phyloP scores from a whole-genome alignment of 2,113 vertebrate genomes.

The Gila orcuttii region DNA sequence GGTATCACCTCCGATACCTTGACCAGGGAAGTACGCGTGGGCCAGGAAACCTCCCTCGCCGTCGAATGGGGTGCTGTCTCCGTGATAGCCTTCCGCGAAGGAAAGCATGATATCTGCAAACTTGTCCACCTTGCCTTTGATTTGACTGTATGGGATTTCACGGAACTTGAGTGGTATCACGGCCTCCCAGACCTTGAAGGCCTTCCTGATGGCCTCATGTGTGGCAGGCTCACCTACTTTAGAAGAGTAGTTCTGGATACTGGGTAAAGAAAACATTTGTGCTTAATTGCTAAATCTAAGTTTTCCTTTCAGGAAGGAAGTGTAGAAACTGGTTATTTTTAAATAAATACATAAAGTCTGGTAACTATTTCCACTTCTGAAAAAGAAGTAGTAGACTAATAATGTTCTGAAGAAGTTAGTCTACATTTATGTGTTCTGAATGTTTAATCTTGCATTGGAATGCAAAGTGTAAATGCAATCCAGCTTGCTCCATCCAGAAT shows the following conservation, averaged over 20 bases:
- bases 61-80: conserved; percentile 91
- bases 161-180: conserved; percentile 84
- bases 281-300: neutral
- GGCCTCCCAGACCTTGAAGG: conserved; percentile 85
- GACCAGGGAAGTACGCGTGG: conserved; percentile 90
- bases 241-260: conserved; percentile 82
- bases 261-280: conserved; percentile 53
- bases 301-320: neutral
- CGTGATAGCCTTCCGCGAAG: conserved; percentile 90
- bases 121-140: conserved; percentile 80
- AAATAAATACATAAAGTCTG: neutral
- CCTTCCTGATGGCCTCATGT: conserved; percentile 82
- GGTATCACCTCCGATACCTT: conserved; percentile 89
- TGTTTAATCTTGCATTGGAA: neutral
- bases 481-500: neutral
- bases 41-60: conserved; percentile 90
- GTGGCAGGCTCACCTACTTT: conserved; percentile 84
- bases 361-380: neutral
- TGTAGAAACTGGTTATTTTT: neutral
- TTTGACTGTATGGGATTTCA: conserved; percentile 84
- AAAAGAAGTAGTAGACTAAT: neutral
- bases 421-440: neutral
- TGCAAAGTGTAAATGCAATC: neutral
- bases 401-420: neutral
- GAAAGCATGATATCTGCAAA: conserved; percentile 92